These are phyloP conservation scores for Martes flavigula DNA, from an alignment of 2,797 vertebrate genomes.

Conservation along the genomic window DNA sequence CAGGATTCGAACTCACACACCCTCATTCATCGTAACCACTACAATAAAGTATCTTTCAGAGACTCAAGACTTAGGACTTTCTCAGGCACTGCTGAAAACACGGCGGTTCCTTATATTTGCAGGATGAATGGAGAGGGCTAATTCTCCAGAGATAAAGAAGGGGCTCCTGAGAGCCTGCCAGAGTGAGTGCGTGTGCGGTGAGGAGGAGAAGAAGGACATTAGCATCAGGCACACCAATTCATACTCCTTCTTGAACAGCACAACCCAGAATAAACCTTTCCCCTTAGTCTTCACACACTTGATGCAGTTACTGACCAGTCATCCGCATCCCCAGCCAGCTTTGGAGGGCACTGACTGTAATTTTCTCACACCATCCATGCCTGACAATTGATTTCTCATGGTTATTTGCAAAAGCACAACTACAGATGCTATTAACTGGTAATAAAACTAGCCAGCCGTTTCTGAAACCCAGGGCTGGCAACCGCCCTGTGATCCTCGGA, in stretches of 20 bases:
- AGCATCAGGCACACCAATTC: neutral
- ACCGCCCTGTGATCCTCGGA: neutral
- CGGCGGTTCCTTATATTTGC: neutral
- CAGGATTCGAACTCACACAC: neutral
- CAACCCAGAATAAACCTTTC: neutral
- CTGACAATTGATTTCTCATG: slow-evolving; percentile 27
- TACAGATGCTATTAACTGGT: slow-evolving; percentile 57
- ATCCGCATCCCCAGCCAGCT: neutral
- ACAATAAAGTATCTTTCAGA: neutral
- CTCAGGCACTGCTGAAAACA: neutral
- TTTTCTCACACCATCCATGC: neutral
- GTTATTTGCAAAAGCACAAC: slow-evolving; percentile 68
- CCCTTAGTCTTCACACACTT: neutral
- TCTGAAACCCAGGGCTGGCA: slow-evolving; percentile 36
- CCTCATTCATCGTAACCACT: neutral
- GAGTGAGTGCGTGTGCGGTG: rapidly evolving
- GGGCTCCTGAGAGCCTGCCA: neutral
- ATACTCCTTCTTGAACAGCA: neutral
- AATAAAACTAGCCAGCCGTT: slow-evolving; percentile 58
- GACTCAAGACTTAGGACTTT: neutral
- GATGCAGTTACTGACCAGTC: rapidly evolving
- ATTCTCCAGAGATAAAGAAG: neutral
- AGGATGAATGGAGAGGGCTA: neutral
- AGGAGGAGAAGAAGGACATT: neutral
- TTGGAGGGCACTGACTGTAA: neutral